phyloP scores from a whole-genome alignment of 2,797 vertebrate species.

The Bradypodion pumilum region DNA sequence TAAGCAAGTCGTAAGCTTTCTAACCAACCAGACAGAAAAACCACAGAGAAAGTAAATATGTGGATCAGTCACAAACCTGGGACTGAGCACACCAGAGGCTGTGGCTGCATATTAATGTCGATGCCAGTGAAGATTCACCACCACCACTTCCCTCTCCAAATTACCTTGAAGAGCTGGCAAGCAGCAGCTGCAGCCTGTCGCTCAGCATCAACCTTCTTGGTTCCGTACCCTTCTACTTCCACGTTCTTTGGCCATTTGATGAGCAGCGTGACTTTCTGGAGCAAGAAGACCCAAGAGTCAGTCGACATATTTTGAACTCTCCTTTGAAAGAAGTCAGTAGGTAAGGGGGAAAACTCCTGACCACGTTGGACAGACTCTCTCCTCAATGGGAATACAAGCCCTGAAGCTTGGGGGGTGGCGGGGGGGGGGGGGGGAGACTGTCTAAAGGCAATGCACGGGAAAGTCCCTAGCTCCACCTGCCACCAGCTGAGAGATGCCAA shows the following conservation, averaged over 20 bases:
- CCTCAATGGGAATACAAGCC: neutral
- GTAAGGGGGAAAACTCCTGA: neutral
- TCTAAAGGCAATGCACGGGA: too few relatives aligned
- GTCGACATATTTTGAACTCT: too few relatives aligned
- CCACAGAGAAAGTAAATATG: fast-evolving
- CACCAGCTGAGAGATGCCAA: too few relatives aligned
- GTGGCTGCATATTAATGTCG: neutral
- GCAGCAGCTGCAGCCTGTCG: constrained; percentile 89
- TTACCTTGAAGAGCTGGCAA: constrained; percentile 89
- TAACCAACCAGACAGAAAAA: neutral
- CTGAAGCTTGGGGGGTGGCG: neutral
- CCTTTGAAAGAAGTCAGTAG: neutral
- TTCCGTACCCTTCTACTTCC: constrained; percentile 86
- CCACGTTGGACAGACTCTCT: neutral
- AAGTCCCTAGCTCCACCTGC: too few relatives aligned
- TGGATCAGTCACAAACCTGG: fast-evolving
- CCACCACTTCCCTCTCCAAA: neutral
- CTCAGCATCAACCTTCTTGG: constrained; percentile 88
- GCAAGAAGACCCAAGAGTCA: neutral
- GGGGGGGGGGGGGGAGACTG: too few relatives aligned
- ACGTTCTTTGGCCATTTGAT: constrained; percentile 90
- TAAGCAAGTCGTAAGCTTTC: neutral
- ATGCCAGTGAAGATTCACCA: too few relatives aligned
- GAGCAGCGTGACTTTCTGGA: constrained; percentile 88
- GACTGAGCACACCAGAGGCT: fast-evolving